Percentiles rank a stretch among this genome's conserved stretches.
phyloP scores from a whole-genome alignment of 2,797 vertebrate genomes.

The Dipus sagitta region DNA sequence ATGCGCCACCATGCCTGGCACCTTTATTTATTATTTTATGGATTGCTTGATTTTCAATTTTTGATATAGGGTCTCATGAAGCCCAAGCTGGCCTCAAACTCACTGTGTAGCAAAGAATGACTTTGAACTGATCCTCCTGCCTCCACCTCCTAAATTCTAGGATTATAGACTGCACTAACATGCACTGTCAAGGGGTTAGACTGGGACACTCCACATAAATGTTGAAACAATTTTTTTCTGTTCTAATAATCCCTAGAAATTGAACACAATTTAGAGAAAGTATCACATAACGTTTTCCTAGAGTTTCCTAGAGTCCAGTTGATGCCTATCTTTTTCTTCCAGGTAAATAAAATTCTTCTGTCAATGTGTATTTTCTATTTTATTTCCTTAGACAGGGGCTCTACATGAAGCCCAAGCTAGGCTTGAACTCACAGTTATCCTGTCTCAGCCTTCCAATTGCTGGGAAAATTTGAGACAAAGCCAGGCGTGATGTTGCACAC shows the following conservation, averaged over 20 bases:
- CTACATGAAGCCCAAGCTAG: neutral
- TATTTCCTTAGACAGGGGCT: neutral
- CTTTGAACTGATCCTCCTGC: neutral
- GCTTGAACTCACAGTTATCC: neutral
- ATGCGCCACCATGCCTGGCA: no score
- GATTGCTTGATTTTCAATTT: no score
- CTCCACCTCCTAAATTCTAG: neutral
- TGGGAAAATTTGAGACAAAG: no score
- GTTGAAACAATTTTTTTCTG: constrained; percentile 25
- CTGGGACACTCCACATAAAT: constrained; percentile 50
- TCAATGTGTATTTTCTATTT: neutral
- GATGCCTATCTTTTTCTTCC: neutral
- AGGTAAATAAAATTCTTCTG: constrained; percentile 61
- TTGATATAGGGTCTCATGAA: neutral
- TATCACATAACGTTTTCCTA: constrained; percentile 12
- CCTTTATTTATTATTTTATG: no score
- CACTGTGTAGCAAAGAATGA: neutral
- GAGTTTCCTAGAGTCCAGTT: constrained; percentile 19
- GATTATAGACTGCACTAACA: neutral
- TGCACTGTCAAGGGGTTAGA: neutral
- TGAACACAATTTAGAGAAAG: neutral
- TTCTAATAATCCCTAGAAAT: constrained; percentile 49
- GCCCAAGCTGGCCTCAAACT: neutral
- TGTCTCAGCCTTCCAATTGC: no score
- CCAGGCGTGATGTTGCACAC: no score